phyloP scores from a whole-genome alignment of 2,113 vertebrate genomes.

The Enhydra lutris region DNA sequence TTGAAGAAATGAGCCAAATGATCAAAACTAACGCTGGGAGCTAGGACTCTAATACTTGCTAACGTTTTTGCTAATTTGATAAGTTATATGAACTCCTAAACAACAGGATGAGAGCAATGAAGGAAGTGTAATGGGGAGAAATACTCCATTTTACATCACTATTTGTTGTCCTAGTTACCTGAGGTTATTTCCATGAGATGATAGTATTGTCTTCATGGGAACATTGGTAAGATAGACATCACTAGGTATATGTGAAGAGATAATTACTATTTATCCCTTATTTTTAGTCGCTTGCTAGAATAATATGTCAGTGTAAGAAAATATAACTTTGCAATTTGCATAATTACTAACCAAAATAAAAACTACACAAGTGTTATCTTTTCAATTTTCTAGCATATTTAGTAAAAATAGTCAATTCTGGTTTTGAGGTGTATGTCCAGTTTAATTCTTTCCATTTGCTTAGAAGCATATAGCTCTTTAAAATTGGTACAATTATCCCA shows the following conservation, averaged over 20 bases:
- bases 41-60: conserved; percentile 50
- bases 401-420: background rate
- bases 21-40: conserved; percentile 65
- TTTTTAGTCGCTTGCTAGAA: background rate
- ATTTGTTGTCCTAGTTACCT: background rate
- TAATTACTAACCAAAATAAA: conserved; percentile 22
- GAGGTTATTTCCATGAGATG: background rate
- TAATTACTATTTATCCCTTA: background rate
- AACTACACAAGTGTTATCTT: background rate
- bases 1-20: conserved; percentile 68
- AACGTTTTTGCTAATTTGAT: conserved; percentile 46
- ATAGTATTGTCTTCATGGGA: background rate
- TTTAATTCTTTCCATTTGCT: background rate
- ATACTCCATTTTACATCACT: background rate
- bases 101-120: conserved; percentile 21
- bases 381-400: background rate
- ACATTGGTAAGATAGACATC: background rate
- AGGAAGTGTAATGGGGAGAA: background rate
- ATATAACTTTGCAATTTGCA: background rate
- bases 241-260: background rate
- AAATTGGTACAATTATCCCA: background rate
- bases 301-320: background rate
- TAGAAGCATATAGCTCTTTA: background rate
- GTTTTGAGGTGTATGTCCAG: background rate
- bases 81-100: conserved; percentile 46